phyloP scores from a whole-genome alignment of 2,797 vertebrate species.

The Brotula barbata region DNA sequence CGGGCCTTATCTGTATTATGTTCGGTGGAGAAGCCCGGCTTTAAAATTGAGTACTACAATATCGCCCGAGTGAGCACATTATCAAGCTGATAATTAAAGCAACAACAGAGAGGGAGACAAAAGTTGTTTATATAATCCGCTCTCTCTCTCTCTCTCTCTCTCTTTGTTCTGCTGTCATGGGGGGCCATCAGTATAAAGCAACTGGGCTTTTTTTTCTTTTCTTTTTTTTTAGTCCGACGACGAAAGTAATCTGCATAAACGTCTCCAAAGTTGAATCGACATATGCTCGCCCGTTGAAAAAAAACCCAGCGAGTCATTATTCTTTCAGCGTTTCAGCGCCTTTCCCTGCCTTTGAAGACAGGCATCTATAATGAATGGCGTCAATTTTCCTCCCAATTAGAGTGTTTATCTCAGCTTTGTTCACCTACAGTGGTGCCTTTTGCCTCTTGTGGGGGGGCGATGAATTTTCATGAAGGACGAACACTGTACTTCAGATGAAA shows the following conservation, averaged over 20 bases:
- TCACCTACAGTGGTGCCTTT: constrained; percentile 76
- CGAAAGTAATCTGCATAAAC: constrained; percentile 63
- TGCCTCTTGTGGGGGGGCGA: constrained; percentile 65
- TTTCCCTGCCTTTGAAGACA: constrained; percentile 73
- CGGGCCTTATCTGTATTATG: constrained; percentile 1
- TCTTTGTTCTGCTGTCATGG: constrained; percentile 47
- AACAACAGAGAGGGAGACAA: constrained; percentile 45
- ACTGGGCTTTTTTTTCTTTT: constrained; percentile 30
- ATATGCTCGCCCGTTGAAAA: constrained; percentile 70
- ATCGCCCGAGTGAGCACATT: constrained; percentile 52
- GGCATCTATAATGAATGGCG: constrained; percentile 73
- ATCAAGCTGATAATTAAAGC: constrained; percentile 62
- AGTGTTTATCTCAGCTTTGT: constrained; percentile 78
- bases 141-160: too few relatives aligned
- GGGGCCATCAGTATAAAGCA: constrained; percentile 51
- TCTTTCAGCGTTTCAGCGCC: constrained; percentile 71
- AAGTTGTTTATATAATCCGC: constrained; percentile 58
- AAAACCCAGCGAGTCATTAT: constrained; percentile 69
- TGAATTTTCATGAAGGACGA: constrained; percentile 81
- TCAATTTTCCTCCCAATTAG: constrained; percentile 79
- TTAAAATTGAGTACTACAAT: neutral
- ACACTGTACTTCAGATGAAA: constrained; percentile 72
- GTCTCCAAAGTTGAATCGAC: constrained; percentile 66
- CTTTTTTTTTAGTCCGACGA: constrained; percentile 39
- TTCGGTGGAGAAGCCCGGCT: constrained; percentile 8